Conservation (phyloP, 2,888 invertebrate species). For the Cremastinae sp. region DNA sequence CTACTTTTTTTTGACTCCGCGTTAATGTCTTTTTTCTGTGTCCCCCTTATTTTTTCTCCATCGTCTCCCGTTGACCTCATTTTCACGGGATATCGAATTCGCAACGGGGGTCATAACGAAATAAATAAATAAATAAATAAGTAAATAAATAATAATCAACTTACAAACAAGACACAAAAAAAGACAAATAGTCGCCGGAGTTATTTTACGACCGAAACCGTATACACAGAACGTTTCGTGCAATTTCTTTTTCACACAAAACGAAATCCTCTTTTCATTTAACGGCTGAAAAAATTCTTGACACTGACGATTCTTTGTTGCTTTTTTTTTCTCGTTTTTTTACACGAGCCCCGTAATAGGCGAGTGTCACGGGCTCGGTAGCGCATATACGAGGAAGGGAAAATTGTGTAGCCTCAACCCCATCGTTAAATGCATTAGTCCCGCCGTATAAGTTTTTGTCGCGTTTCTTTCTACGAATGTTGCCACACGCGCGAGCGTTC, state of each 20-base stretch:
- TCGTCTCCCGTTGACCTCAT: constrained; percentile 54
- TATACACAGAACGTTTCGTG: no score
- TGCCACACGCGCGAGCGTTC: constrained; percentile 13
- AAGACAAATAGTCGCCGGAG: neutral
- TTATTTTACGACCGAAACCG: neutral
- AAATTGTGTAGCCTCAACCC: constrained; percentile 46
- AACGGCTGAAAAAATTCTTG: no score
- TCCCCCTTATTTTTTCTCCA: constrained; percentile 39
- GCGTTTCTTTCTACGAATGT: constrained; percentile 14
- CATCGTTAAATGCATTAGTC: constrained; percentile 60
- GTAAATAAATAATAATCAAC: constrained; percentile 1
- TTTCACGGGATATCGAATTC: constrained; percentile 55
- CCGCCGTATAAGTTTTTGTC: constrained; percentile 26
- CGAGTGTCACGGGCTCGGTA: constrained; percentile 15
- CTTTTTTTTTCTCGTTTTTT: constrained; percentile 10
- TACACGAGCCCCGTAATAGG: constrained; percentile 3
- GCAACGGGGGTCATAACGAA: constrained; percentile 32
- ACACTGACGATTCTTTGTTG: constrained; percentile 19
- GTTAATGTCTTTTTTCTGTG: constrained; percentile 32
- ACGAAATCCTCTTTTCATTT: no score
- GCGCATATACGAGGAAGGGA: constrained; percentile 20
- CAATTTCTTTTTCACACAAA: no score
- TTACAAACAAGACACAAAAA: constrained; percentile 19
- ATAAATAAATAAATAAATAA: constrained; percentile 20
- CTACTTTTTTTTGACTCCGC: constrained; percentile 30